A percentile compares a stretch with the other conserved stretches of the same genome.
phyloP scores from a whole-genome alignment of 2,888 invertebrate genomes.

The Dermolepida albohirtum region DNA sequence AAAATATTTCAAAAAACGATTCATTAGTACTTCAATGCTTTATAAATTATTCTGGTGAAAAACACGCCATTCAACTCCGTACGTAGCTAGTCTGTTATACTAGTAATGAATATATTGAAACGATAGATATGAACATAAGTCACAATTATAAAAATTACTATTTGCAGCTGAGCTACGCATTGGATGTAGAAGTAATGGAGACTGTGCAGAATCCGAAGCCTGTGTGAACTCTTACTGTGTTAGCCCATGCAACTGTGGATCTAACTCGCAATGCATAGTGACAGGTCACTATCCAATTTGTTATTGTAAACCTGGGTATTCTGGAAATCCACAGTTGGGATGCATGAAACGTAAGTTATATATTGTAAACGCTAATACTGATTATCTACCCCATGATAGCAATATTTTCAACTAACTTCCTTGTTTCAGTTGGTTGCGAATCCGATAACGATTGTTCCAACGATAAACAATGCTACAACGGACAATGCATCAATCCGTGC shows the following conservation, averaged over 20 bases:
- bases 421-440: slow-evolving; percentile 80
- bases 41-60: no score
- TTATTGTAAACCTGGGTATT: slow-evolving; percentile 83
- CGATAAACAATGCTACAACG: slow-evolving; percentile 84
- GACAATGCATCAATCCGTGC: slow-evolving; percentile 86
- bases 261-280: slow-evolving; percentile 84
- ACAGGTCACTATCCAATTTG: slow-evolving; percentile 88
- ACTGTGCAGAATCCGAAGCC: slow-evolving; percentile 85
- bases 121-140: no score
- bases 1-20: no score
- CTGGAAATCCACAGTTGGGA: slow-evolving; percentile 86
- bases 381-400: slow-evolving; percentile 1
- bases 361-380: slow-evolving; percentile 3
- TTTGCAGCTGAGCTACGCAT: slow-evolving; percentile 72
- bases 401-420: slow-evolving; percentile 43
- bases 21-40: no score
- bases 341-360: slow-evolving; percentile 76
- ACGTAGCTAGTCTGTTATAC: no score
- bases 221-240: slow-evolving; percentile 85
- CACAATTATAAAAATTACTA: no score
- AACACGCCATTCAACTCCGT: no score
- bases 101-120: no score
- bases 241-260: slow-evolving; percentile 88
- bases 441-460: slow-evolving; percentile 85
- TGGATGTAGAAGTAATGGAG: slow-evolving; percentile 83